A percentile compares a stretch with the other conserved stretches of the same genome.
phyloP scores from a whole-genome alignment of 2,797 vertebrate species.

The Darevskia mixta region DNA sequence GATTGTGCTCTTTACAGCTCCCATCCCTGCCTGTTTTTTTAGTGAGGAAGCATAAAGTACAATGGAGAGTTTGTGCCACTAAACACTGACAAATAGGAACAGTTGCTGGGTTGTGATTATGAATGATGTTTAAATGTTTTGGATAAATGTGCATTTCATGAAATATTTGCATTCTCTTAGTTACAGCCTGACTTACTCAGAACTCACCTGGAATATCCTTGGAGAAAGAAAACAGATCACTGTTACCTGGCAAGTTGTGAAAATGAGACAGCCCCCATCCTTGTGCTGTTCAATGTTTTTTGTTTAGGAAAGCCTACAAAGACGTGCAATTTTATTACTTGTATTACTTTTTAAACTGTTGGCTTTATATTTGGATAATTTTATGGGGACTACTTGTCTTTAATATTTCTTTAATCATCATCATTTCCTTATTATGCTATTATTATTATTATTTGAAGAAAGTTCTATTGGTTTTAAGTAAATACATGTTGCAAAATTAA shows the following conservation, averaged over 20 bases:
- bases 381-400: no score
- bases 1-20: neutral
- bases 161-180: neutral
- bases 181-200: neutral
- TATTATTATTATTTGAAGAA: no score
- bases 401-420: no score
- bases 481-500: no score
- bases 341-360: no score
- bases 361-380: no score
- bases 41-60: neutral
- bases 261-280: no score
- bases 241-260: neutral
- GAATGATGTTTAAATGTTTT: conserved; percentile 3
- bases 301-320: no score
- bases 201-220: neutral
- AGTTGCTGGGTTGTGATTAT: neutral
- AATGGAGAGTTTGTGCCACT: neutral
- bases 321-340: no score
- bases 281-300: no score
- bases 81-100: neutral
- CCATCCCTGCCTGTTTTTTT: neutral
- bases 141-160: neutral
- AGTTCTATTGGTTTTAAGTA: no score
- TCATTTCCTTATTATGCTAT: no score
- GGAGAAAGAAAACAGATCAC: neutral